phyloP scores from a whole-genome alignment of 2,888 invertebrate genomes.

The Campoplex capitator region DNA sequence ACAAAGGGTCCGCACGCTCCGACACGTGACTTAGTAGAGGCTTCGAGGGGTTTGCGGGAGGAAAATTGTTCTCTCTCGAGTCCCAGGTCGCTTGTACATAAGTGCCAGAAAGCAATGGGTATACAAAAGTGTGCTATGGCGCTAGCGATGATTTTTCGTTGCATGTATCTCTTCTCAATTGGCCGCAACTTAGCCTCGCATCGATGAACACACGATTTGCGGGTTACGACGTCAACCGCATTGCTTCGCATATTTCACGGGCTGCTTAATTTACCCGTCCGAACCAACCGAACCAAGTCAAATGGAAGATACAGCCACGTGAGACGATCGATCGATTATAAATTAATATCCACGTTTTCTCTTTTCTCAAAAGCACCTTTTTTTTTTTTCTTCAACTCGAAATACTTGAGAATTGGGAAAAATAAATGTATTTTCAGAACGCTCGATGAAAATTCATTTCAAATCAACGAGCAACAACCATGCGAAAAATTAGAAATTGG shows the following conservation, averaged over 20 bases:
- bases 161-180: slow-evolving; percentile 73
- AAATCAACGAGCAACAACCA: no score
- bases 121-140: slow-evolving; percentile 44
- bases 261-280: slow-evolving; percentile 39
- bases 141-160: slow-evolving; percentile 41
- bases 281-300: slow-evolving; percentile 6
- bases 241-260: slow-evolving; percentile 78
- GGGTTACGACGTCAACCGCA: slow-evolving; percentile 79
- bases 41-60: slow-evolving; percentile 65
- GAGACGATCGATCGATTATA: slow-evolving; percentile 57
- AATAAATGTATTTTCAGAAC: neutral
- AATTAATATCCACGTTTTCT: slow-evolving; percentile 40
- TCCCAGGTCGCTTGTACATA: slow-evolving; percentile 55
- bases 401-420: neutral
- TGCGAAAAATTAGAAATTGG: no score
- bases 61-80: slow-evolving; percentile 40
- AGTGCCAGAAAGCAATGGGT: slow-evolving; percentile 75
- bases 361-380: neutral
- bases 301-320: slow-evolving; percentile 27
- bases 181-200: slow-evolving; percentile 81
- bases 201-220: slow-evolving; percentile 79
- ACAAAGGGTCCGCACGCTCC: slow-evolving; percentile 75
- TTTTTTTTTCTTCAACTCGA: neutral
- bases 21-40: slow-evolving; percentile 76
- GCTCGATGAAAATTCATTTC: no score